Evolutionary conservation across 1,140 invertebrate genomes (phyloP).

Genomic region (Drosophila kikkawai): DNA sequence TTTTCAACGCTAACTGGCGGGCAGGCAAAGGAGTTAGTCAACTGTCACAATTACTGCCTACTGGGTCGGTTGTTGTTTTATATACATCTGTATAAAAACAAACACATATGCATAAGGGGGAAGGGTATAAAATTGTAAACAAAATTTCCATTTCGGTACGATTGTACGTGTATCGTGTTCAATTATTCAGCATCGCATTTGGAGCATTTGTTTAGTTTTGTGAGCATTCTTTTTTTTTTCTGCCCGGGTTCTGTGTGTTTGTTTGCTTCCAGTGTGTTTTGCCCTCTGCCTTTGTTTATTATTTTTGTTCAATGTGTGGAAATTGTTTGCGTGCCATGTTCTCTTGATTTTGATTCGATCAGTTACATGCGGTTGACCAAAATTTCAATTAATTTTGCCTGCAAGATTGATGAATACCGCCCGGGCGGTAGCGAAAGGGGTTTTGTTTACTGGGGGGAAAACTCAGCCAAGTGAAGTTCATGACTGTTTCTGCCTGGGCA

Average conservation of each 20-base stretch:
- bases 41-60: slow-evolving; percentile 66
- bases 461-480: slow-evolving; percentile 37
- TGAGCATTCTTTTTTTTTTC: slow-evolving; percentile 29
- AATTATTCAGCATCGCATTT: slow-evolving; percentile 69
- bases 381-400: slow-evolving; percentile 60
- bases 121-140: slow-evolving; percentile 61
- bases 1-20: slow-evolving; percentile 54
- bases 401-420: slow-evolving; percentile 39
- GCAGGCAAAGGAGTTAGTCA: slow-evolving; percentile 72
- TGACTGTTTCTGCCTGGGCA: slow-evolving; percentile 53
- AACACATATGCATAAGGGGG: neutral
- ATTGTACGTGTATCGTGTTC: slow-evolving; percentile 44
- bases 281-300: slow-evolving; percentile 58
- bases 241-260: slow-evolving; percentile 24
- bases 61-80: slow-evolving; percentile 34
- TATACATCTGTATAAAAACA: slow-evolving; percentile 11
- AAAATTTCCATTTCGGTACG: slow-evolving; percentile 66
- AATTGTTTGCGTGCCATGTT: slow-evolving; percentile 71
- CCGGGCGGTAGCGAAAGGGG: slow-evolving; percentile 7
- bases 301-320: slow-evolving; percentile 81
- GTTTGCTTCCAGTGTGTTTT: slow-evolving; percentile 55
- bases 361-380: slow-evolving; percentile 60
- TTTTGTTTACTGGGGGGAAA: neutral
- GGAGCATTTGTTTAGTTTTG: slow-evolving; percentile 66
- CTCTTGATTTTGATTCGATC: slow-evolving; percentile 49